A percentile compares a stretch with the other conserved stretches of the same genome.
phyloP scores from a whole-genome alignment of 2,797 vertebrate species.

The Iguana delicatissima region DNA sequence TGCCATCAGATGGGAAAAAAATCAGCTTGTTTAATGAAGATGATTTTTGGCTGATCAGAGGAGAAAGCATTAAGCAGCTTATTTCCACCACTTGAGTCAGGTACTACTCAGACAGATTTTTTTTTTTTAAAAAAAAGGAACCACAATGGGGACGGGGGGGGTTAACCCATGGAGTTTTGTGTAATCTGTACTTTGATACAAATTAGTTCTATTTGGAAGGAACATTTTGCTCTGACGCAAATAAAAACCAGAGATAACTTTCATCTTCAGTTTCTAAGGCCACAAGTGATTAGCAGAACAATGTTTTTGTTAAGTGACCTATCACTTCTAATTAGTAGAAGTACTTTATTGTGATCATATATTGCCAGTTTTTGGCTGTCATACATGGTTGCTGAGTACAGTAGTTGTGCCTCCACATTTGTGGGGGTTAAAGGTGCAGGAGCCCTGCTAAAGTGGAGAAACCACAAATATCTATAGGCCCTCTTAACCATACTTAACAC shows the following conservation, averaged over 20 bases:
- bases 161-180: not conserved
- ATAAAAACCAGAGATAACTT: not conserved
- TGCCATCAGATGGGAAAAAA: not conserved
- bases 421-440: no score
- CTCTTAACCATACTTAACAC: no score
- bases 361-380: not conserved
- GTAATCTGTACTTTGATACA: not conserved
- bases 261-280: not conserved
- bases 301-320: not conserved
- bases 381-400: not conserved
- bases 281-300: not conserved
- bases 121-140: not conserved
- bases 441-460: no score
- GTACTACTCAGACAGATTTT: not conserved
- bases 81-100: no score
- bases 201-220: no score
- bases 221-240: not conserved
- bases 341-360: slow-evolving; percentile 6
- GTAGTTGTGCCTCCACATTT: no score
- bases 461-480: no score
- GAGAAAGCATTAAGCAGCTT: not conserved
- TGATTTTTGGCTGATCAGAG: not conserved
- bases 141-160: no score
- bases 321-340: not conserved
- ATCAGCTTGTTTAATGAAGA: not conserved